phyloP scores from a whole-genome alignment of 2,888 invertebrate species.

The Chironomus tentans region DNA sequence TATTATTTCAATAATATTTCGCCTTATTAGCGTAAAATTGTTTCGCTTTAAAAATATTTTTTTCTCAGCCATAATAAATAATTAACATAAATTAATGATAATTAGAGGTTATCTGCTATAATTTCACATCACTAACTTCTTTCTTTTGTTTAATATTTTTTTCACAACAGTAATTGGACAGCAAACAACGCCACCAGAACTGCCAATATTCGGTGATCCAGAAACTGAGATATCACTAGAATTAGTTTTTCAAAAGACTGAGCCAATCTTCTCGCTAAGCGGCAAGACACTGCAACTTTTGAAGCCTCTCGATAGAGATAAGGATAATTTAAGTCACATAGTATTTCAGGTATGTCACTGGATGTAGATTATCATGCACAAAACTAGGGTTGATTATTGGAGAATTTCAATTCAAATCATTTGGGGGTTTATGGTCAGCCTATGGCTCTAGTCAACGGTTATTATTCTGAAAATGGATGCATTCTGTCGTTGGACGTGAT shows the following conservation, averaged over 20 bases:
- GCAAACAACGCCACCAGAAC: conserved; percentile 66
- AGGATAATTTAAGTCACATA: conserved; percentile 75
- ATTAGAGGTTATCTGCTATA: no score
- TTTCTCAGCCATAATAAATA: no score
- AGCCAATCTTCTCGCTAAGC: conserved; percentile 67
- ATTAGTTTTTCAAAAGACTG: conserved; percentile 69
- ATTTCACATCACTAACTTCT: not conserved
- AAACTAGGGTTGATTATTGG: not conserved
- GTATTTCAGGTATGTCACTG: conserved; percentile 65
- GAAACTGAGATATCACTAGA: conserved; percentile 67
- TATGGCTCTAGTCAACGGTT: no score
- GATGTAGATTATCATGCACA: no score
- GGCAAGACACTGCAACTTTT: conserved; percentile 72
- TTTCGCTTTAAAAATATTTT: no score
- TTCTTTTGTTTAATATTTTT: conserved; percentile 38
- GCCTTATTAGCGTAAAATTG: no score
- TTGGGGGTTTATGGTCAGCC: no score
- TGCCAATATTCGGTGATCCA: conserved; percentile 78
- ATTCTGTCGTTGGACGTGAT: no score
- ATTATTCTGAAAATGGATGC: no score
- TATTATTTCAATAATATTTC: no score
- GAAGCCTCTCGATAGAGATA: conserved; percentile 75
- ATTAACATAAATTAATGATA: not conserved
- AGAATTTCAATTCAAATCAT: no score
- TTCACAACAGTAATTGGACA: conserved; percentile 61